These are phyloP conservation scores for Ophiothrix spiculata DNA, from an alignment of 35 echinoderm and acorn worm species.

Conservation along the genomic window DNA sequence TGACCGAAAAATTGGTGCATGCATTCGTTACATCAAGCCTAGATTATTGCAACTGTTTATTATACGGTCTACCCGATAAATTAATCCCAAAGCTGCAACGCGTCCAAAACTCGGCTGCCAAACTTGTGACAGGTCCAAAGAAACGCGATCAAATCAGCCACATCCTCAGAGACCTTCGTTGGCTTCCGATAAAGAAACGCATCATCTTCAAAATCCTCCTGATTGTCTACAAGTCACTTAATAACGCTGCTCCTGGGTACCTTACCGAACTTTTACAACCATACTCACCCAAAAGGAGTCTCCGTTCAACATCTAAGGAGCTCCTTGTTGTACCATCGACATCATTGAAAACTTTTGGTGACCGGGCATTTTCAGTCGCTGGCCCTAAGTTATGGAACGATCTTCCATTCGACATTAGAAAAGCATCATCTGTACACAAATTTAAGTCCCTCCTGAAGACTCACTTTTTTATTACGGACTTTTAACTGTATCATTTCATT, in stretches of 20 bases:
- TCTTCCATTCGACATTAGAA: neutral
- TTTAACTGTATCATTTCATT: too few species aligned
- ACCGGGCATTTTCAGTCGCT: neutral
- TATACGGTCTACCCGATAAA: constrained; percentile 26
- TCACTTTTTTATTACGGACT: neutral
- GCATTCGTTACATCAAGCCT: constrained; percentile 42
- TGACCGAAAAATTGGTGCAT: neutral
- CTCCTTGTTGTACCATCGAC: neutral
- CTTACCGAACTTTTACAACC: neutral
- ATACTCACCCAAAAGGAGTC: neutral
- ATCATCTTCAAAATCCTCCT: constrained; percentile 57
- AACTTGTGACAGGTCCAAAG: constrained; percentile 7
- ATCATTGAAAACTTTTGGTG: neutral
- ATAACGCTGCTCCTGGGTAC: constrained; percentile 29
- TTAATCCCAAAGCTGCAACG: constrained; percentile 32
- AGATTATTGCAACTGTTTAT: constrained; percentile 42
- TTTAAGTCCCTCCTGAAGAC: neutral
- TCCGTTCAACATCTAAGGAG: neutral
- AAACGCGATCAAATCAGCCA: constrained; percentile 31
- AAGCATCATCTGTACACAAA: neutral
- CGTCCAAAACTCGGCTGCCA: constrained; percentile 20
- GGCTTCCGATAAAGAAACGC: constrained; percentile 41
- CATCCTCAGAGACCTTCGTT: constrained; percentile 28
- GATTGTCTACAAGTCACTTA: constrained; percentile 34
- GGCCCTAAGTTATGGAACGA: neutral